Evolutionary conservation across 2,888 invertebrate genomes (phyloP), one percentile per base, ranked within the genome.

Genomic region (Diploptera punctata): DNA sequence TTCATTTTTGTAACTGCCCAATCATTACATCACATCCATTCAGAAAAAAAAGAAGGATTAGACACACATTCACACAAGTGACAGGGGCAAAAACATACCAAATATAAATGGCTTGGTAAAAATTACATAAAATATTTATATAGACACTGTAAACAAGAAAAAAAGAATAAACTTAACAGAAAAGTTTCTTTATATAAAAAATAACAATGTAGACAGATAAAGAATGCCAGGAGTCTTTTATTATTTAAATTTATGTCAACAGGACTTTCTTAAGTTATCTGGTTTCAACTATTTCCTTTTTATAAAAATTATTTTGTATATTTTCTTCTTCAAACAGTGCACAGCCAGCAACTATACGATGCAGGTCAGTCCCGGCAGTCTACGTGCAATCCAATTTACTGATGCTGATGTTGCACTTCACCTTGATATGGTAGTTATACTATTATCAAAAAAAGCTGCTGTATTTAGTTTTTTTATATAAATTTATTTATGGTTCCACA

Each of bases 221-320:
- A 65, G 16, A 65, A 44, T 44, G 65, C 26, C 65, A 69, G 29
- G 33, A 52, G 68, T 54, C 68, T 68, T 49, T 67, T 47, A 19
- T 26, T 67, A 21, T 52, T 29, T 47, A 68, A n/a, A n/a, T n/a
- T n/a, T n/a, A n/a, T n/a, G n/a, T n/a, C n/a, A n/a, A 54, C 21
- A 54, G 54, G 54, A 69, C 31, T 67, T 60, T n/a, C 26, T 21
- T 57, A 54, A 54, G 24, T 68, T 68, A 68, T 52, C n/a, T 33
- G 68, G 60, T 24, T 69, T 69, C 18, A 69, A 60, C 44, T 69
- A 69, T 69, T 60, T 54, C 29, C 29, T 69, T n/a, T n/a, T n/a
- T 69, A 69, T 69, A 69, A 69, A 69, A 69, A 69, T 69, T 69
- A 69, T 31, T 69, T 60, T 69, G 67, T 47, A 67, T 26, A n/a